Percentiles rank a stretch among this genome's conserved stretches.
phyloP scores from a whole-genome alignment of 2,113 vertebrate genomes.

The human (Homo sapiens) region DNA sequence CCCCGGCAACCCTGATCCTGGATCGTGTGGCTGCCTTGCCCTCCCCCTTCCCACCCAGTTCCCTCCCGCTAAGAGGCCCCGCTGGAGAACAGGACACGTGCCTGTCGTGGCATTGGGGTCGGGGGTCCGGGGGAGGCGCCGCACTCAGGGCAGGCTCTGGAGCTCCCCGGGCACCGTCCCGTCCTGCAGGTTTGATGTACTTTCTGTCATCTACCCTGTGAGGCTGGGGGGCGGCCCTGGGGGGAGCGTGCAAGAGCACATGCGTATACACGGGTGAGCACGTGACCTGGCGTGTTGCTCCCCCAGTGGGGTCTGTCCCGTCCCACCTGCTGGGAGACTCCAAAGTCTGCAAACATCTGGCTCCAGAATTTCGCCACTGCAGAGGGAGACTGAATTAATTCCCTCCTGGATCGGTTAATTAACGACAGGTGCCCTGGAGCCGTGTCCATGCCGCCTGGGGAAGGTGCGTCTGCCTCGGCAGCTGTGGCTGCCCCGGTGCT shows the following conservation, averaged over 20 bases:
- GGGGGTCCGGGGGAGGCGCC: not conserved
- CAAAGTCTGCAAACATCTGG: not conserved
- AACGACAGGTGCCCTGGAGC: not conserved
- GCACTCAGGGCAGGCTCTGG: not conserved
- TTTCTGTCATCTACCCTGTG: fast-evolving
- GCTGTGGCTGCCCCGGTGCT: not conserved
- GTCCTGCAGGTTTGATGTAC: not conserved
- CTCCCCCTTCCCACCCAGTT: not conserved
- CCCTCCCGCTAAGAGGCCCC: not conserved
- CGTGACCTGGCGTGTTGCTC: fast-evolving
- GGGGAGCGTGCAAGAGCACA: not conserved
- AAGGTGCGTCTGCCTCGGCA: not conserved
- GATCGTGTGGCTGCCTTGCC: not conserved
- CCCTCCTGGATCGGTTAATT: not conserved
- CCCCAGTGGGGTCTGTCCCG: too few species aligned
- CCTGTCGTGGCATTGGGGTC: not conserved
- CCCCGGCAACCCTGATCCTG: conserved; percentile 1
- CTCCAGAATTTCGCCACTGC: fast-evolving
- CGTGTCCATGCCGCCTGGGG: not conserved
- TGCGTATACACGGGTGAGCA: fast-evolving
- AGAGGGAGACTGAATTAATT: not conserved
- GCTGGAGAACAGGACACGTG: not conserved
- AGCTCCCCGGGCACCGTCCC: not conserved
- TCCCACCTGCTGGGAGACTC: not conserved
- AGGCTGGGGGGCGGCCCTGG: not conserved